Conservation (phyloP, 2,113 vertebrate genomes). For the Pycnonotus jocosus region DNA sequence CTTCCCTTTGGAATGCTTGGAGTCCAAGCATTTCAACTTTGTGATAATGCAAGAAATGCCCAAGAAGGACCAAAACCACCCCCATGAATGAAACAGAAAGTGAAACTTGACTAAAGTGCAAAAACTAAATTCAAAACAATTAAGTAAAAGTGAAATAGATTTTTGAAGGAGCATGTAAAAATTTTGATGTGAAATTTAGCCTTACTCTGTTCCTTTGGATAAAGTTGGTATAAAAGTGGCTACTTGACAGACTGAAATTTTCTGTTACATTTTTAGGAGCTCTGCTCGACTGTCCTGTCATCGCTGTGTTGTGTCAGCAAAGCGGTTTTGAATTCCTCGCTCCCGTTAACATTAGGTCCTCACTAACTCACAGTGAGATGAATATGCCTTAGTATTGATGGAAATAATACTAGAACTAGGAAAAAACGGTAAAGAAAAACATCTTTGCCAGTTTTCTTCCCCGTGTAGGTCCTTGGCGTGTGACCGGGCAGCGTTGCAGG, state of each 20-base stretch:
- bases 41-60: not conserved
- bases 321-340: not conserved
- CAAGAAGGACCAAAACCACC: not conserved
- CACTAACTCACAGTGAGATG: not conserved
- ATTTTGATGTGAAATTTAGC: not conserved
- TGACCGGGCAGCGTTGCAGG: not conserved
- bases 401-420: not conserved
- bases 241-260: not conserved
- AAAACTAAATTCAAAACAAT: not conserved
- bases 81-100: not conserved
- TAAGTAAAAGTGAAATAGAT: not conserved
- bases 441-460: not conserved
- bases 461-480: not conserved
- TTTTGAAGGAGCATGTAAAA: not conserved
- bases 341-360: not conserved
- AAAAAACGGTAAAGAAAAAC: not conserved
- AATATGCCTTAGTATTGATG: not conserved
- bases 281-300: not conserved
- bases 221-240: not conserved
- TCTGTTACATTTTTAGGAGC: not conserved
- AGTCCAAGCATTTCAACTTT: not conserved
- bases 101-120: not conserved
- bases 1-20: not conserved
- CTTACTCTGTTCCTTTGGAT: not conserved
- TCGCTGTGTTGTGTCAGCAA: not conserved